These are phyloP conservation scores for Troilus luridus DNA, from an alignment of 2,888 invertebrate species.

Conservation along the genomic window DNA sequence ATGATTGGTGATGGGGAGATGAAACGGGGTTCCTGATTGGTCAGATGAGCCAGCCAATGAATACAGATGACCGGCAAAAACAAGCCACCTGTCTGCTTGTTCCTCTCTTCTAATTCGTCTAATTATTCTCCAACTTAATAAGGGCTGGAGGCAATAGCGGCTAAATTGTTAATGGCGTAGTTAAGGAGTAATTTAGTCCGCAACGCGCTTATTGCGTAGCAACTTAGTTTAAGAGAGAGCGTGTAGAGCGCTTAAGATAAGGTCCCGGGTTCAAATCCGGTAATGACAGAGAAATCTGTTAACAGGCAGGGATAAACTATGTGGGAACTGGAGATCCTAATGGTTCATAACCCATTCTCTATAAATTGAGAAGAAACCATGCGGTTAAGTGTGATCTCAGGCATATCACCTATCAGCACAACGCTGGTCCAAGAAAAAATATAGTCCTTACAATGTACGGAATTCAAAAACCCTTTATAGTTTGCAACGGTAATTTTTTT, in stretches of 20 bases:
- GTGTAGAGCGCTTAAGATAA: background rate
- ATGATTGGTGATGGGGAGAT: constrained; percentile 24
- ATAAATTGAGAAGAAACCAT: no score
- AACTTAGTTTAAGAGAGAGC: background rate
- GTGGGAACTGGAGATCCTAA: no score
- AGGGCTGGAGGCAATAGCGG: background rate
- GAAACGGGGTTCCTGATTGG: constrained; percentile 38
- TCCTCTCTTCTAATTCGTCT: constrained; percentile 7
- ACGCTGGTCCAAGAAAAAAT: no score
- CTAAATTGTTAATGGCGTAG: constrained; percentile 18
- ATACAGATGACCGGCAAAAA: constrained; percentile 38
- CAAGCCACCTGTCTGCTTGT: background rate
- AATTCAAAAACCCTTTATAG: no score
- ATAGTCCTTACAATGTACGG: no score
- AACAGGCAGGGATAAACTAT: no score
- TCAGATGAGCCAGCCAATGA: constrained; percentile 41
- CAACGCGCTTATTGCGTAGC: background rate
- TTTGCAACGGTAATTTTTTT: no score
- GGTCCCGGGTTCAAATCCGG: no score
- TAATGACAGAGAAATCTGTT: no score
- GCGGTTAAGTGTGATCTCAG: no score
- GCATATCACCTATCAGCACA: no score
- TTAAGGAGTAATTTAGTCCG: background rate
- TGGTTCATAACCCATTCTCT: no score
- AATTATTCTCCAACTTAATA: constrained; percentile 19